A percentile compares a stretch with the other conserved stretches of the same genome.
Conservation (phyloP, 2,113 vertebrate species). For the Dinomys branickii region DNA sequence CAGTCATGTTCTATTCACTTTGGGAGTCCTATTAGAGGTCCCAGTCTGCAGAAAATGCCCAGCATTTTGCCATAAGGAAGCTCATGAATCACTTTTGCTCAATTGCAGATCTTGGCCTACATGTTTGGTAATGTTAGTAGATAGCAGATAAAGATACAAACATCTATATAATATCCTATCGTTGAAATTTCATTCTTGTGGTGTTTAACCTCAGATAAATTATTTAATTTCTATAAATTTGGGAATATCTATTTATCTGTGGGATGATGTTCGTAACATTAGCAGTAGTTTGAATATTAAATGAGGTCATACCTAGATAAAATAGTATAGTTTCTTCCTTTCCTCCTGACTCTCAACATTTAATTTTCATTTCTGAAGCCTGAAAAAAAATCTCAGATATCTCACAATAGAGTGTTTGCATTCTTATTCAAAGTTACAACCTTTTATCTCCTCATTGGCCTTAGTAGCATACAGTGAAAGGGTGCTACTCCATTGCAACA, state of each 20-base stretch:
- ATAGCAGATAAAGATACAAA: not conserved
- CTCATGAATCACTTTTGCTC: not conserved
- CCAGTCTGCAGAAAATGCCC: not conserved
- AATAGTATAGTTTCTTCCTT: not conserved
- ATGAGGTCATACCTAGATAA: not conserved
- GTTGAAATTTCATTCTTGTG: not conserved
- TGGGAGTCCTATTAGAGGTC: too few species aligned
- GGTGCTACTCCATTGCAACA: not conserved
- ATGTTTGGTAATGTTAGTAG: not conserved
- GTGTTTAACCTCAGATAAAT: not conserved
- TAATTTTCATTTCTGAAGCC: not conserved
- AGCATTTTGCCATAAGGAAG: not conserved
- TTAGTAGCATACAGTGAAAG: not conserved
- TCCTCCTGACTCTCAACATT: not conserved
- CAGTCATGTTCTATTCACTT: too few species aligned
- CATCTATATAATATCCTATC: not conserved
- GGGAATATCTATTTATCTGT: not conserved
- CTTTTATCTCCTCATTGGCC: not conserved
- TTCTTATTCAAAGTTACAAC: not conserved
- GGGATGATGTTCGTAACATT: not conserved
- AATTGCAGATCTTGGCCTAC: not conserved
- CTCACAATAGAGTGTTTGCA: not conserved
- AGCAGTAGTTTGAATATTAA: conserved; percentile 21
- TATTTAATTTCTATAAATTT: not conserved
- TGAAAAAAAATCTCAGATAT: not conserved